Evolutionary conservation across 2,888 invertebrate genomes (phyloP).

Genomic region (Cheilosia impressa): DNA sequence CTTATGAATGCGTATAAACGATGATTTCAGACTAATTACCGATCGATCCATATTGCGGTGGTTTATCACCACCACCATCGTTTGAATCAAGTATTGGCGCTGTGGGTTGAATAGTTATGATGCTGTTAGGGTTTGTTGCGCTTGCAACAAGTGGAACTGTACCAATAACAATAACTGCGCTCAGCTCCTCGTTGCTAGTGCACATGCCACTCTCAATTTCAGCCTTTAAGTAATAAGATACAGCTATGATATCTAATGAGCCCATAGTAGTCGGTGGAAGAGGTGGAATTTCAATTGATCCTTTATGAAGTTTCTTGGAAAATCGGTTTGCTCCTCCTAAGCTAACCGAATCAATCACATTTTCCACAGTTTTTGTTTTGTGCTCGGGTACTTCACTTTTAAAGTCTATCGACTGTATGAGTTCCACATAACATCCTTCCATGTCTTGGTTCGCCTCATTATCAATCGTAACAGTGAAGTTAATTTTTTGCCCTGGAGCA

Average conservation of each 20-base stretch:
- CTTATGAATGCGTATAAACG: not conserved
- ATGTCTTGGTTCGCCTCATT: conserved; percentile 76
- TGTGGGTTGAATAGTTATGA: conserved; percentile 76
- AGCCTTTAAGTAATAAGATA: conserved; percentile 46
- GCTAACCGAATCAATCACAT: conserved; percentile 1
- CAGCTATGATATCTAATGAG: conserved; percentile 40
- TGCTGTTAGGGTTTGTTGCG: conserved; percentile 75
- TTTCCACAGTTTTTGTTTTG: conserved; percentile 43
- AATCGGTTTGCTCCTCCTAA: conserved; percentile 41
- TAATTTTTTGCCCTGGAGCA: conserved; percentile 77
- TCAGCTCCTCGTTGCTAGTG: conserved; percentile 43
- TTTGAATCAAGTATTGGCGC: conserved; percentile 76
- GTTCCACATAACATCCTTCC: conserved; percentile 64
- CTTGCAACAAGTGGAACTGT: conserved; percentile 78
- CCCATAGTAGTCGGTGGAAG: conserved; percentile 47
- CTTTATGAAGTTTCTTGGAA: conserved; percentile 56
- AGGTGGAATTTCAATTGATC: conserved; percentile 47
- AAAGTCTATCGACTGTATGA: conserved; percentile 74
- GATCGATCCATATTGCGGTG: conserved; percentile 78
- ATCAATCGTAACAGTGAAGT: conserved; percentile 75
- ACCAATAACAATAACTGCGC: conserved; percentile 76
- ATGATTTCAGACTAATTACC: conserved; percentile 62
- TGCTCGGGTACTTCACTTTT: conserved; percentile 74
- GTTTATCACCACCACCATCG: conserved; percentile 69
- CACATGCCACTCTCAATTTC: conserved; percentile 59